phyloP scores from a whole-genome alignment of 2,113 vertebrate genomes.

The Hippocampus mohnikei region DNA sequence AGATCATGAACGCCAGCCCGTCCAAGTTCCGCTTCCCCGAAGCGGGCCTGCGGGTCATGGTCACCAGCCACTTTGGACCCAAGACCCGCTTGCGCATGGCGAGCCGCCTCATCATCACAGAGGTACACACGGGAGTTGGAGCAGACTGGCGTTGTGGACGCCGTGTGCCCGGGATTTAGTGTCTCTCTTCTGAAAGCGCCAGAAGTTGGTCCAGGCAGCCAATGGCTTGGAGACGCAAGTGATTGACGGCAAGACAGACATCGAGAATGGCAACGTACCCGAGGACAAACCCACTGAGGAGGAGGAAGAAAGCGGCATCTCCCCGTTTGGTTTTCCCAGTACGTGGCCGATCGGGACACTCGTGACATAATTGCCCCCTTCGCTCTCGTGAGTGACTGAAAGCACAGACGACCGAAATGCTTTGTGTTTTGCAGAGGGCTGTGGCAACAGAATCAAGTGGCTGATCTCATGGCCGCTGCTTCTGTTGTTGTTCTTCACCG shows the following conservation, averaged over 20 bases:
- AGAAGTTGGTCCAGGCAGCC: constrained; percentile 86
- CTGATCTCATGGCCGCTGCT: constrained; percentile 90
- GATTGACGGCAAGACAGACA: constrained; percentile 82
- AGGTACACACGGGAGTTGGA: constrained; percentile 70
- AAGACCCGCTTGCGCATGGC: constrained; percentile 95
- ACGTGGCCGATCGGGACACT: not conserved
- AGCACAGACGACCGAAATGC: not conserved
- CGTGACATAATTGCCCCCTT: not conserved
- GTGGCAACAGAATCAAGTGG: constrained; percentile 87
- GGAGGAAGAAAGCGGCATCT: constrained; percentile 72
- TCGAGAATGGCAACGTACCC: constrained; percentile 89
- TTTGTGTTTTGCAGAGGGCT: constrained; percentile 66
- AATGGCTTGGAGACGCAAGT: constrained; percentile 81
- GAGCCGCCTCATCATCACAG: constrained; percentile 93
- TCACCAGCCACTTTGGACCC: constrained; percentile 93
- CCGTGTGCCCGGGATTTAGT: constrained; percentile 35
- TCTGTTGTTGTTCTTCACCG: constrained; percentile 81
- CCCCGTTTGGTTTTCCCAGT: constrained; percentile 79
- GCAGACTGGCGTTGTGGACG: constrained; percentile 2
- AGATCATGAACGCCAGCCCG: constrained; percentile 90
- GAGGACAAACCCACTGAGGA: constrained; percentile 78
- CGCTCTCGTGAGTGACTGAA: not conserved
- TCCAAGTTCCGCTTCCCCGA: constrained; percentile 93
- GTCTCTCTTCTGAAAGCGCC: constrained; percentile 78
- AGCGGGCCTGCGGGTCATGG: constrained; percentile 90